A percentile compares a stretch with the other conserved stretches of the same genome.
phyloP scores from a whole-genome alignment of 2,797 vertebrate genomes.

The Phaenicophaeus curvirostris region DNA sequence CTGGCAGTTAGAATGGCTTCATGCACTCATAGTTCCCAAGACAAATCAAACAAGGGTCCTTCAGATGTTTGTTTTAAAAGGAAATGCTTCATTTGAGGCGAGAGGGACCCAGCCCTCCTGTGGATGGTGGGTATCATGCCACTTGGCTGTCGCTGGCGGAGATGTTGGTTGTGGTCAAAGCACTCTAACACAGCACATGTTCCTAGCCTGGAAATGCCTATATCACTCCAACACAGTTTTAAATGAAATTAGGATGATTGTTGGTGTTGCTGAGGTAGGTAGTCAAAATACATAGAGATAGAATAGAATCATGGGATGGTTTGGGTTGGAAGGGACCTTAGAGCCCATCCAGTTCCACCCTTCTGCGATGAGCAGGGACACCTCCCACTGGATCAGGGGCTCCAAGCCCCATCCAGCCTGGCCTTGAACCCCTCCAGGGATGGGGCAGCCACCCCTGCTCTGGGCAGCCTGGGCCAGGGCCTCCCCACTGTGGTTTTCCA shows the following conservation, averaged over 20 bases:
- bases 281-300: not conserved
- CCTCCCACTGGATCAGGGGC: too few relatives aligned
- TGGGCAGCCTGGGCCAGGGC: too few relatives aligned
- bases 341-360: too few relatives aligned
- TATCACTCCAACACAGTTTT: not conserved
- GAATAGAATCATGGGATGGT: too few relatives aligned
- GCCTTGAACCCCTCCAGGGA: too few relatives aligned
- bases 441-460: too few relatives aligned
- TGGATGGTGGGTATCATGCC: fast-evolving
- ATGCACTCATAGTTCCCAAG: fast-evolving
- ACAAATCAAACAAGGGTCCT: not conserved
- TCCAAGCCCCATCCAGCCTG: too few relatives aligned
- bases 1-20: not conserved
- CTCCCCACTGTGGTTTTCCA: too few relatives aligned
- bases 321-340: too few relatives aligned
- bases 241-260: not conserved
- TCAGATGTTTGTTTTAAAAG: not conserved
- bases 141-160: fast-evolving
- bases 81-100: not conserved
- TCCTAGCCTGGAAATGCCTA: not conserved
- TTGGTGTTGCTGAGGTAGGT: not conserved
- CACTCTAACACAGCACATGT: fast-evolving
- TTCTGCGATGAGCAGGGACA: too few relatives aligned
- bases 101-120: not conserved
- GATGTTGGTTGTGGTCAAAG: not conserved